A percentile compares a stretch with the other conserved stretches of the same genome.
Evolutionary conservation across 2,888 invertebrate genomes (phyloP).

Genomic region (Harpagoxenus sublaevis): DNA sequence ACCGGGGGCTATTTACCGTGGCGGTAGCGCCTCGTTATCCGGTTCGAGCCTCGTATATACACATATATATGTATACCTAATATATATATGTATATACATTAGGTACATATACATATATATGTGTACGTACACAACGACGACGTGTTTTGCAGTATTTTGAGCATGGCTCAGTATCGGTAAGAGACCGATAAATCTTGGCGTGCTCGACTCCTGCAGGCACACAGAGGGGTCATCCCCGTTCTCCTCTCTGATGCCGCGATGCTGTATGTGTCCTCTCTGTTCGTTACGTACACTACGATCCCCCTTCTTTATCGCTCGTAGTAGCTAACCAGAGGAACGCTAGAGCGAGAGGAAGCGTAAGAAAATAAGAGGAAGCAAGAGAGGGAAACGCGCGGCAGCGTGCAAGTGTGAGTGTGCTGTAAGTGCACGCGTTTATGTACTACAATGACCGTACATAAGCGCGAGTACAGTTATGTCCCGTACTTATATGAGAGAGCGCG

Average conservation of each 20-base stretch:
- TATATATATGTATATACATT: neutral
- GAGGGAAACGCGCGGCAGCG: slow-evolving; percentile 19
- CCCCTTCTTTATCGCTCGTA: slow-evolving; percentile 19
- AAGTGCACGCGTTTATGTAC: slow-evolving; percentile 37
- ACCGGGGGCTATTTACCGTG: slow-evolving; percentile 82
- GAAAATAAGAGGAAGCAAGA: neutral
- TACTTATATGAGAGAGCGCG: slow-evolving; percentile 74
- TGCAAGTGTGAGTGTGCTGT: neutral
- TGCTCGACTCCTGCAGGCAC: slow-evolving; percentile 68
- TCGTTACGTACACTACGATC: slow-evolving; percentile 19
- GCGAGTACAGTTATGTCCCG: slow-evolving; percentile 76
- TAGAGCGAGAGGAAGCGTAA: neutral
- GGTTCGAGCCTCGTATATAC: slow-evolving; percentile 69
- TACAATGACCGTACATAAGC: slow-evolving; percentile 57
- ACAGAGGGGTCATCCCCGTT: slow-evolving; percentile 69
- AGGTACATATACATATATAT: neutral
- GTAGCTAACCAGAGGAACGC: slow-evolving; percentile 25
- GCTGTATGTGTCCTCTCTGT: slow-evolving; percentile 32
- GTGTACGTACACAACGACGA: slow-evolving; percentile 73
- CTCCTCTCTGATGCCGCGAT: slow-evolving; percentile 53
- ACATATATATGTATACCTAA: slow-evolving; percentile 25
- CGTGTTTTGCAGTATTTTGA: slow-evolving; percentile 85
- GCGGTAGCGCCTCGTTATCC: slow-evolving; percentile 86
- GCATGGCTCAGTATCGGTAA: slow-evolving; percentile 83
- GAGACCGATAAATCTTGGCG: slow-evolving; percentile 84